Evolutionary conservation across 1,140 invertebrate genomes (phyloP), one percentile per base, ranked within the genome.

Genomic region (Achatina immaculata): DNA sequence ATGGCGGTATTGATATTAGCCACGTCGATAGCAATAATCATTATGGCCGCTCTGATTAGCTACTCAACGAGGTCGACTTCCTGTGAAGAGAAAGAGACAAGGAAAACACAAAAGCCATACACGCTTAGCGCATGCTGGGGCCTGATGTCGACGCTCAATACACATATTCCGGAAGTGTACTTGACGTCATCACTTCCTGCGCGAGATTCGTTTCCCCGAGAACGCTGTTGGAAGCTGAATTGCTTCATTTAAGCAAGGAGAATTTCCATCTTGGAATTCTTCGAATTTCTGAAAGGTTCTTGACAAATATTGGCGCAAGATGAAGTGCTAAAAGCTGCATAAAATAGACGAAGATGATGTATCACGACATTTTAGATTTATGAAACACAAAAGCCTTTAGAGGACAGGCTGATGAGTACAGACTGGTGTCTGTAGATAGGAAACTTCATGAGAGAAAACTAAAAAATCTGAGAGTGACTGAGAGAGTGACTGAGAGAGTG

Each of bases 131-230:
- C 71, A 73, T 73, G 71, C 71, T 42, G 28, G 71, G 48, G 34
- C 48, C 4, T 73, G 43, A 24, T 73, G 71, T 73, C 48, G 71
- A 16, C 42, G 19, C 45, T 73, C 31, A 73, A 73, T 48, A 73
- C 43, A 73, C n/a, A 73, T 73, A 73, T 73, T 73, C 71, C 71
- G 71, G 71, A 73, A 73, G 48, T 45, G 71, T n/a, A 43, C 45
- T 73, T 73, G 71, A 73, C 71, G 71, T 73, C 71, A 73, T 28
- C 21, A 24, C 31, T 48, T 45, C 68, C 68, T 69, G 42, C n/a
- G 68, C 42, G 68, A 28, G 68, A 43, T 69, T n/a, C 31, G 24
- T 34, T 34, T 73, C 71, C 28, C 42, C 0, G 38, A 9, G 68
- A 69, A 42, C 38, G 68, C 36, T 4, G 36, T 21, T 42, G 38